phyloP scores from a whole-genome alignment of 23 tunicate species.

The Styela clava region DNA sequence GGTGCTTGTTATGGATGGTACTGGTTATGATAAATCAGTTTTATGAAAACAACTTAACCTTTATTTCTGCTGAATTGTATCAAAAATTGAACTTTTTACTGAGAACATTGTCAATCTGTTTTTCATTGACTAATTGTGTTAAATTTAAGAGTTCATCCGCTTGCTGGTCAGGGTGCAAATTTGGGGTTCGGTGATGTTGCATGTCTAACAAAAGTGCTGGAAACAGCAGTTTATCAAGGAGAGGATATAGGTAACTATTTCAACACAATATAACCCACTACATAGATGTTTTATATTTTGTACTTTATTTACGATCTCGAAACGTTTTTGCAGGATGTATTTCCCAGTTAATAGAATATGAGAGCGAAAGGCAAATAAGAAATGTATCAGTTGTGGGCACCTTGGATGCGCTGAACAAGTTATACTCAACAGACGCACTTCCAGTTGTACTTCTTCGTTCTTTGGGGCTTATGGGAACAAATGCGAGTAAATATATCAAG shows the following conservation, averaged over 20 bases:
- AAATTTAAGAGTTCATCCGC: slow-evolving; percentile 81
- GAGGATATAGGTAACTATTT: slow-evolving; percentile 52
- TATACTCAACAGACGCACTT: slow-evolving; percentile 63
- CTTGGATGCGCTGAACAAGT: slow-evolving; percentile 39
- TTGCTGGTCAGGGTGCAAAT: slow-evolving; percentile 92
- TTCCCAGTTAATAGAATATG: slow-evolving; percentile 37
- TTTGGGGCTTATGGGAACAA: slow-evolving; percentile 40
- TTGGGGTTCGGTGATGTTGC: slow-evolving; percentile 75
- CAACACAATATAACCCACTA: neutral
- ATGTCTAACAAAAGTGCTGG: slow-evolving; percentile 32
- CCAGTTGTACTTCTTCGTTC: slow-evolving; percentile 47
- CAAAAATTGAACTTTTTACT: no score
- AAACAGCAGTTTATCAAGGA: slow-evolving; percentile 62
- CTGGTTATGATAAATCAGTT: no score
- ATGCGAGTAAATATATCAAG: slow-evolving; percentile 36
- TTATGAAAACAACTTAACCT: no score
- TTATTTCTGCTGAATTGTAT: no score
- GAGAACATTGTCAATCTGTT: no score
- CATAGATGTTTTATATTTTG: neutral
- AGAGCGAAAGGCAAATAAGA: slow-evolving; percentile 31
- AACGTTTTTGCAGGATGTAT: slow-evolving; percentile 30
- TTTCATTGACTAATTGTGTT: no score
- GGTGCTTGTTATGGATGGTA: no score
- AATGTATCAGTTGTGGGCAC: slow-evolving; percentile 33
- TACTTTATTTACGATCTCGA: no score